Evolutionary conservation across 2,888 invertebrate genomes (phyloP).

Genomic region (Clistopyga incitator): DNA sequence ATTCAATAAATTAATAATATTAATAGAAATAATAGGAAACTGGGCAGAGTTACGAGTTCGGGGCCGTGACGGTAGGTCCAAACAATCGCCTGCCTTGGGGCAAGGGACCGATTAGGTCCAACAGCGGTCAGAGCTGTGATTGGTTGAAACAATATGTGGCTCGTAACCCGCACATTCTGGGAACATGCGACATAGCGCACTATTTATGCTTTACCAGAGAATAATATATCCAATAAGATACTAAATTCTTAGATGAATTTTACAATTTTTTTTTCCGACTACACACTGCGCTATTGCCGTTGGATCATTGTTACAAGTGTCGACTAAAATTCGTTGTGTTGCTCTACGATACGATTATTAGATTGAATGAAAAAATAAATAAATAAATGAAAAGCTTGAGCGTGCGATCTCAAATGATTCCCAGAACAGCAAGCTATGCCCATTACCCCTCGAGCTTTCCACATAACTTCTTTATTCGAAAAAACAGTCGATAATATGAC

Average conservation of each 20-base stretch:
- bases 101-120: conserved; percentile 84
- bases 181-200: conserved; percentile 65
- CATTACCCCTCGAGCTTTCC: conserved; percentile 79
- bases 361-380: background rate
- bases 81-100: conserved; percentile 84
- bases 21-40: conserved; percentile 25
- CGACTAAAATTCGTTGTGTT: conserved; percentile 1
- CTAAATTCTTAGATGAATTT: background rate
- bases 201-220: conserved; percentile 19
- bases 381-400: conserved; percentile 30
- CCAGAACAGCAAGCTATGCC: conserved; percentile 79
- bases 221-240: background rate
- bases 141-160: conserved; percentile 84
- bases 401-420: conserved; percentile 67
- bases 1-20: conserved; percentile 10
- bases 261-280: background rate
- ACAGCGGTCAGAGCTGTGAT: conserved; percentile 84
- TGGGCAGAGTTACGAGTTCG: conserved; percentile 68
- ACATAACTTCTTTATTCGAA: conserved; percentile 82
- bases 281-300: background rate
- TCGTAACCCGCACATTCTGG: conserved; percentile 76
- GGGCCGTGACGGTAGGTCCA: conserved; percentile 83
- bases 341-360: conserved; percentile 3
- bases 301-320: background rate
- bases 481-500: conserved; percentile 80